Percentiles rank a stretch among this genome's conserved stretches.
Evolutionary conservation across 2,113 vertebrate species (phyloP).

Genomic region (Chamaea fasciata): DNA sequence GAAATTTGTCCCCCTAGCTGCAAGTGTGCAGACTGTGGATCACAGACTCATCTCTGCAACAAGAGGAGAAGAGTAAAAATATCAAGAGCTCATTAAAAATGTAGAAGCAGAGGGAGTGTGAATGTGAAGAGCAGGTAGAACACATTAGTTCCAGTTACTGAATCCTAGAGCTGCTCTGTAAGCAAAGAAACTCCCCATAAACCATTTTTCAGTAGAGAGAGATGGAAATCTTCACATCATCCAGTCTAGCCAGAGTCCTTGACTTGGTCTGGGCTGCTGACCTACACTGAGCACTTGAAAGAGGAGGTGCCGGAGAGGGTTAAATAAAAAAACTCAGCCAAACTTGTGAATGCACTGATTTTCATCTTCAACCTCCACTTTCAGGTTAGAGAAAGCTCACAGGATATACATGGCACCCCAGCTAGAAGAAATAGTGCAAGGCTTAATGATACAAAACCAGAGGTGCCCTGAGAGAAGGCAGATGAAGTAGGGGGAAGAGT

Average conservation of each 20-base stretch:
- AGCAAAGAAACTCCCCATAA: not conserved
- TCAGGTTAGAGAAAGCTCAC: not conserved
- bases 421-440: not conserved
- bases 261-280: not conserved
- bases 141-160: not conserved
- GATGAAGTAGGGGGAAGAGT: not conserved
- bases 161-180: not conserved
- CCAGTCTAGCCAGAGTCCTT: not conserved
- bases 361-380: not conserved
- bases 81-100: slow-evolving; percentile 31
- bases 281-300: not conserved
- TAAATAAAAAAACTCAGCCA: not conserved
- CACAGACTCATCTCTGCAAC: not conserved
- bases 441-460: not conserved
- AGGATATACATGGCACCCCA: not conserved
- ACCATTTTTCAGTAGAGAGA: not conserved
- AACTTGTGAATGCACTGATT: not conserved
- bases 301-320: not conserved
- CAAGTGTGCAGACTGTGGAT: not conserved
- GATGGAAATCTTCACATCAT: not conserved
- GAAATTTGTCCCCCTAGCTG: not conserved
- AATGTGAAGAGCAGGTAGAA: not conserved
- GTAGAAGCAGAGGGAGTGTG: slow-evolving; percentile 17
- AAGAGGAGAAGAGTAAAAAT: not conserved
- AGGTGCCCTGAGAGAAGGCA: not conserved